phyloP scores from a whole-genome alignment of 2,888 invertebrate genomes.

The Sphinx pinastri region DNA sequence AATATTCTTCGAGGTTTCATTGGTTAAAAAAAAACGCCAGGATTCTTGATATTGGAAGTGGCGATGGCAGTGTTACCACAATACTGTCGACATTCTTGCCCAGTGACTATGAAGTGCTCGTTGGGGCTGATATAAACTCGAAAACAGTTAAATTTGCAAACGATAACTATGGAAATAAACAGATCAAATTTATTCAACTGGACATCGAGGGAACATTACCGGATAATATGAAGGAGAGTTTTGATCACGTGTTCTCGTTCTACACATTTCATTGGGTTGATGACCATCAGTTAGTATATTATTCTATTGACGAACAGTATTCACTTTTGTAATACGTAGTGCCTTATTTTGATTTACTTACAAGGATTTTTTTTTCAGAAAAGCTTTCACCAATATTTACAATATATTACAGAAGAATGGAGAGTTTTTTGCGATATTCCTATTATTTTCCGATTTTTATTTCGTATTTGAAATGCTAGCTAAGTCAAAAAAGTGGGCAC shows the following conservation, averaged over 20 bases:
- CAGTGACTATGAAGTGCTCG: slow-evolving; percentile 12
- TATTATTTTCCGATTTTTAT: slow-evolving; percentile 11
- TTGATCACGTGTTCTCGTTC: slow-evolving; percentile 29
- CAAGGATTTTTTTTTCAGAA: slow-evolving; percentile 14
- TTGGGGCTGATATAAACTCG: slow-evolving; percentile 26
- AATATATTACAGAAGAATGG: slow-evolving; percentile 23
- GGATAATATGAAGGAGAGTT: slow-evolving; percentile 16
- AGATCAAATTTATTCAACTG: slow-evolving; percentile 16
- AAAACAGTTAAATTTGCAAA: slow-evolving; percentile 25
- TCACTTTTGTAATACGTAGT: not conserved
- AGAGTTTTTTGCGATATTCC: slow-evolving; percentile 23
- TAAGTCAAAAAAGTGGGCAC: slow-evolving; percentile 22
- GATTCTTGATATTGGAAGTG: slow-evolving; percentile 33
- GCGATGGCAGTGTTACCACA: slow-evolving; percentile 32
- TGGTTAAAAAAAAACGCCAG: slow-evolving; percentile 16
- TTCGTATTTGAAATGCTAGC: slow-evolving; percentile 4
- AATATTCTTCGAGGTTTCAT: slow-evolving; percentile 24
- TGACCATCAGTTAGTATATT: slow-evolving; percentile 28
- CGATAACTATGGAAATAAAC: slow-evolving; percentile 11
- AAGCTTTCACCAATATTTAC: slow-evolving; percentile 27
- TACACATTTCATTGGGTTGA: slow-evolving; percentile 30
- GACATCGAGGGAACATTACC: slow-evolving; percentile 26
- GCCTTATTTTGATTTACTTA: not conserved
- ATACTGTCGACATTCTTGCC: slow-evolving; percentile 27
- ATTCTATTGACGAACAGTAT: not conserved